Evolutionary conservation across 1,140 invertebrate genomes (phyloP), one percentile per base, ranked within the genome.

Genomic region (Halesus radiatus): DNA sequence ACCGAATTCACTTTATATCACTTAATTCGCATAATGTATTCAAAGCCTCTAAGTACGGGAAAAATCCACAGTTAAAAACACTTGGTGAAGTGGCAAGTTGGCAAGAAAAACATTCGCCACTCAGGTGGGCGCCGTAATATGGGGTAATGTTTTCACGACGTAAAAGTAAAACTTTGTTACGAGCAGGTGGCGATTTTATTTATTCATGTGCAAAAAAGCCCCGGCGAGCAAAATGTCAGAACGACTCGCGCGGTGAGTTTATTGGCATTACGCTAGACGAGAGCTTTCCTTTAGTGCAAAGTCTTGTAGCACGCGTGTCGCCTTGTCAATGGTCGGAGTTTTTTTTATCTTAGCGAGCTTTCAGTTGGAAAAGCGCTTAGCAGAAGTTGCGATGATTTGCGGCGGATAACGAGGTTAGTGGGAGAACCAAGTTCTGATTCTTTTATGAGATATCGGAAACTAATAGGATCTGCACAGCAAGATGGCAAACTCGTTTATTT

Each of bases 191-290:
- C 78, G 78, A 83, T 83, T 80, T 83, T 83, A 83, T 80, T 83
- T 83, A 83, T 83, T 83, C 81, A 83, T 83, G 81, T 83, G 81
- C 81, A 80, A 80, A 83, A 83, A 80, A 83, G 79, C 68, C 62
- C 56, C 5, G 60, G 53, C 54, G 76, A 78, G 75, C 58, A 20
- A 74, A 74, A 75, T 18, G 56, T 10, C 60, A 60, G 56, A 66
- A 66, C 77, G 76, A 75, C 62, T 53, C 37, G 68, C 70, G 37
- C 37, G 37, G 37, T 45, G 10, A 45, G 37, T 45, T 45, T 45
- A 45, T 45, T 45, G 37, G 22, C 6, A 56, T 78, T 78, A 70
- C 66, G 66, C 15, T 18, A 50, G 45, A n/a, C 29, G n/a, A 18
- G 68, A 52, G 23, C 18, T 20, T 50, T 58, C 58, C 81, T 62